Evolutionary conservation across 2,888 invertebrate genomes (phyloP).

Genomic region (Cephalotes varians): DNA sequence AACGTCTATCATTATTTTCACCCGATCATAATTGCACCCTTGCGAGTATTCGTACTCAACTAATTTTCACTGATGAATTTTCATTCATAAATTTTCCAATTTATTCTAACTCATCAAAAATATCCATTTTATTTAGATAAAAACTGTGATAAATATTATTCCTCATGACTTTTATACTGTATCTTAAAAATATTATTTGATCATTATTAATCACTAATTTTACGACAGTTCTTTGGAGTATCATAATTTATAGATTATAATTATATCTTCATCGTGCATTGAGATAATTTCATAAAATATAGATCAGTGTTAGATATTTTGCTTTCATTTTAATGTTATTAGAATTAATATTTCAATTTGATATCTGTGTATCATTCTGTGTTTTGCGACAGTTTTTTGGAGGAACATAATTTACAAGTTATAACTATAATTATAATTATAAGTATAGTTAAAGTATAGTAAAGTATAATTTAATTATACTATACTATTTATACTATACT

Average conservation of each 20-base stretch:
- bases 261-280: not conserved
- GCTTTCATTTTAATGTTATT: not conserved
- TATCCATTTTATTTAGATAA: not conserved
- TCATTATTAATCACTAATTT: not conserved
- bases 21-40: conserved; percentile 3
- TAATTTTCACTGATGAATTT: not conserved
- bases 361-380: not conserved
- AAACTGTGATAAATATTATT: not conserved
- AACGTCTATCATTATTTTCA: conserved; percentile 64
- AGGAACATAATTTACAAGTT: not conserved
- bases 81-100: too few relatives aligned
- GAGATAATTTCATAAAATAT: not conserved
- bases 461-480: too few relatives aligned
- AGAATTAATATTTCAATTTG: not conserved
- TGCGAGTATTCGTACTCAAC: not conserved
- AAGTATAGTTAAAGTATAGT: not conserved
- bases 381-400: not conserved
- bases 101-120: not conserved
- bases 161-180: not conserved
- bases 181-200: not conserved
- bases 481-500: too few relatives aligned
- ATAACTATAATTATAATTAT: not conserved
- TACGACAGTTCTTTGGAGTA: too few relatives aligned
- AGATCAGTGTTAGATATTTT: not conserved
- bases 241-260: too few relatives aligned